Base-by-base conservation (phyloP, 2,888 invertebrate genomes). In the Apoda limacodes region DNA sequence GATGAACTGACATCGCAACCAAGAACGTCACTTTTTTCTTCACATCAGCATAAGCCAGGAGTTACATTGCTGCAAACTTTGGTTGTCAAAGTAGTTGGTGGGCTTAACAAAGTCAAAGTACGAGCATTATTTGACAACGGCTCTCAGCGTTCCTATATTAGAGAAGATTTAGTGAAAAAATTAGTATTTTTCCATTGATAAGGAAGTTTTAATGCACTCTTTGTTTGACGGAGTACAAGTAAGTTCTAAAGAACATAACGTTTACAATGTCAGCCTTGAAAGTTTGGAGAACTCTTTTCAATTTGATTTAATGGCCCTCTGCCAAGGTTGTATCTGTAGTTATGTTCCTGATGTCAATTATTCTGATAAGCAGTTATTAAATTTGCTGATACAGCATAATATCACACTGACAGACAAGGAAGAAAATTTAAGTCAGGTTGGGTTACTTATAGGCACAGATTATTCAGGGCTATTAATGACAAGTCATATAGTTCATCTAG, bases 111-210 rank as follows among this genome's bases (percentile, higher is more conserved):
- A n/a, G n/a, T n/a, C n/a, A n/a, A n/a, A n/a, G n/a, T n/a, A n/a
- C n/a, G n/a, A n/a, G 25, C 13, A 25, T 9, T 15, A 4, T 25
- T 13, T 14, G 25, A 25, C 9, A 25, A 5, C 15, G 25, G 25
- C 2, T 13, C 25, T 3, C 25, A 25, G 6, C 13, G 10, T 3
- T 9, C 25, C 5, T 25, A 25, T 2, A 14, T 25, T 9, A 13
- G 10, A 9, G 14, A 25, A 9, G 15, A 25, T 4, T 9, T 25
- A 4, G n/a, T 10, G 9, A 9, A 15, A 6, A 2, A 25, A 3
- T 15, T 25, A 5, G 7, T 14, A 14, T n/a, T 25, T 9, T 4
- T 4, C 25, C 9, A 15, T 14, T 9, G 13, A 10, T 4, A 13
- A 13, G 4, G 13, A 25, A 15, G 10, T 15, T n/a, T n/a, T n/a